These are phyloP conservation scores for Gryon sp. DNA, from an alignment of 1,140 invertebrate genomes.

Conservation along the genomic window DNA sequence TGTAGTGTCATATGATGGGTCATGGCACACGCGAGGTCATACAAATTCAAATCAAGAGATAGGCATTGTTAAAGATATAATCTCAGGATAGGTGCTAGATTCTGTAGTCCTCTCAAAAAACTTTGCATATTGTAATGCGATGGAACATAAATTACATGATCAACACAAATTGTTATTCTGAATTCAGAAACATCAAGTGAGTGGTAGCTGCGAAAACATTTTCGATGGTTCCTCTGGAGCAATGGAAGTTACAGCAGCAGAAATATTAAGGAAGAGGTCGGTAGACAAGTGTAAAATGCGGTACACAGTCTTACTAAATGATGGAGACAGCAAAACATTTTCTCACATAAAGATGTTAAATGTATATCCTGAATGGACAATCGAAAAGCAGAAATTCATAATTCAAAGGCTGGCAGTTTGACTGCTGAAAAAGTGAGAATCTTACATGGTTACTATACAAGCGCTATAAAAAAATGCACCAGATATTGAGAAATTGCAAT, in stretches of 20 bases:
- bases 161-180: background rate
- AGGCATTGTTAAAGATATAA: background rate
- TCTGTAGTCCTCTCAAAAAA: conserved; percentile 6
- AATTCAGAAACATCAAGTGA: background rate
- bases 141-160: conserved; percentile 1
- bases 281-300: background rate
- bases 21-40: background rate
- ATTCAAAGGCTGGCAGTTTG: background rate
- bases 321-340: conserved; percentile 8
- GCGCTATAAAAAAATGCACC: conserved; percentile 25
- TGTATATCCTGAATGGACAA: background rate
- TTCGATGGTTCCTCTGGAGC: background rate
- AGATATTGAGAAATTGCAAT: conserved; percentile 3
- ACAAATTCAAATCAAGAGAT: background rate
- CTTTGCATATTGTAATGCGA: conserved; percentile 1
- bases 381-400: conserved; percentile 5
- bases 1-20: background rate
- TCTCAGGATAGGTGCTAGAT: background rate
- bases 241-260: background rate
- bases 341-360: background rate
- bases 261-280: background rate
- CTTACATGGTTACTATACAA: conserved; percentile 6
- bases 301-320: conserved; percentile 1
- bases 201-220: background rate
- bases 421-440: background rate